phyloP scores from a whole-genome alignment of 2,113 vertebrate species.

The Sardina pilchardus region DNA sequence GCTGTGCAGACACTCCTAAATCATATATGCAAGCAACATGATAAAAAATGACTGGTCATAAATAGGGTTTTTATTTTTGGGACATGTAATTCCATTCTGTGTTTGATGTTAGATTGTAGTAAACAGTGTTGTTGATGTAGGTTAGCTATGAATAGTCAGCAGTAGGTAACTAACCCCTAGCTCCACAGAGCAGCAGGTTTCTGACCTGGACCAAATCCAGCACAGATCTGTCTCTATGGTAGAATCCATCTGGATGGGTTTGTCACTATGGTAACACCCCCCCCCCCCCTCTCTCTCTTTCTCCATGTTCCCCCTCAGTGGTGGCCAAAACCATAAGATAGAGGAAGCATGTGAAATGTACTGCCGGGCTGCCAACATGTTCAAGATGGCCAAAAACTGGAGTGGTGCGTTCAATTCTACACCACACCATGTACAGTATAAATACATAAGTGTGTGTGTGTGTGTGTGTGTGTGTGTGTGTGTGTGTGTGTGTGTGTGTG shows the following conservation, averaged over 20 bases:
- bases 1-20: too few species aligned
- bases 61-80: neutral
- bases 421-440: neutral
- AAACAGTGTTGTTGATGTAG: neutral
- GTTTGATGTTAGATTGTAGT: neutral
- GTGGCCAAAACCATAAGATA: conserved; percentile 81
- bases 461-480: neutral
- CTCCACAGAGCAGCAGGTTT: neutral
- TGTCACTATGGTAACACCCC: neutral
- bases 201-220: neutral
- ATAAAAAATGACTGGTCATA: neutral
- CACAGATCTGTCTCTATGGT: neutral
- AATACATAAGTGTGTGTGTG: neutral
- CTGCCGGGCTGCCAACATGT: conserved; percentile 98
- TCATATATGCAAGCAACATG: too few species aligned
- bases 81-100: neutral
- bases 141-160: neutral
- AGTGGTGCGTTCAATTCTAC: conserved; percentile 77
- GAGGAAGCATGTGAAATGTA: conserved; percentile 99
- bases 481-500: conserved; percentile 14
- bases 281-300: neutral
- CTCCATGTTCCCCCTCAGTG: conserved; percentile 66
- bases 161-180: neutral
- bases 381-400: conserved; percentile 99
- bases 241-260: neutral